phyloP scores from a whole-genome alignment of 2,888 invertebrate species.

The Branchinecta sandiegonensis region DNA sequence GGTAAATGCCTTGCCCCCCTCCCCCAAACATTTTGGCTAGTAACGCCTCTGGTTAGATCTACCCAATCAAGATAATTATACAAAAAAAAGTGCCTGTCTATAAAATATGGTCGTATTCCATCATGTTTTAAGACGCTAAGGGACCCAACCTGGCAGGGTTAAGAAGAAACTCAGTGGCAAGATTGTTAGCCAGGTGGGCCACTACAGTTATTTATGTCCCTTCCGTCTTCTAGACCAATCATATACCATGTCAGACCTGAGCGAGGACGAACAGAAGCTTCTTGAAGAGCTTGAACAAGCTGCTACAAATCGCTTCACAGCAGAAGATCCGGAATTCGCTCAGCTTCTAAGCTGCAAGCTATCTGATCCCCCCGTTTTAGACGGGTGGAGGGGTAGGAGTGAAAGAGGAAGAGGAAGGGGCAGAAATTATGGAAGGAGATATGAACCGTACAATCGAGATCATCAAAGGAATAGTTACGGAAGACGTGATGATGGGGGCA shows the following conservation, averaged over 20 bases:
- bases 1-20: no score
- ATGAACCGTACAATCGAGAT: not conserved
- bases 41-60: no score
- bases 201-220: no score
- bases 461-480: conserved; percentile 6
- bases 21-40: no score
- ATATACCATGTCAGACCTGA: not conserved
- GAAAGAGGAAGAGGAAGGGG: not conserved
- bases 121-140: no score
- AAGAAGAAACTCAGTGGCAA: no score
- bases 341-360: conserved; percentile 18
- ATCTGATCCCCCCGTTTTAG: conserved; percentile 20
- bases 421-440: not conserved
- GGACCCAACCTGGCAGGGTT: no score
- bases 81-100: no score
- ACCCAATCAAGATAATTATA: no score
- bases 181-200: no score
- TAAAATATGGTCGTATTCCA: no score
- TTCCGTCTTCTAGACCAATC: no score
- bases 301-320: conserved; percentile 46
- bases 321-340: conserved; percentile 43
- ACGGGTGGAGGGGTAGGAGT: not conserved
- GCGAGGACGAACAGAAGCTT: conserved; percentile 43
- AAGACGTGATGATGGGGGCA: not conserved
- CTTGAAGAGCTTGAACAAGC: conserved; percentile 47